Evolutionary conservation across 2,888 invertebrate species (phyloP).

Genomic region (Auanema sp.): DNA sequence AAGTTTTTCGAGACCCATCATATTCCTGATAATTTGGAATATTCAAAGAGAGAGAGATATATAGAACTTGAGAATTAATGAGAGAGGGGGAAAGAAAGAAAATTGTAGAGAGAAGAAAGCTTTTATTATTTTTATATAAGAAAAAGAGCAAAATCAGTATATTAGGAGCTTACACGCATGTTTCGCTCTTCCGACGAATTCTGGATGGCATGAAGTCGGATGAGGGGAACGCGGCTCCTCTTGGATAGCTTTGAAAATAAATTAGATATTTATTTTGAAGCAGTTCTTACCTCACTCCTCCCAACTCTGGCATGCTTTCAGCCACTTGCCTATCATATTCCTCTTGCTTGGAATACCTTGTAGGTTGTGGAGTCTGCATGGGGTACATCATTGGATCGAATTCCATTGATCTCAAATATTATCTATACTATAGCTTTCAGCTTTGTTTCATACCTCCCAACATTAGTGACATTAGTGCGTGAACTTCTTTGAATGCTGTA

Average conservation of each 20-base stretch:
- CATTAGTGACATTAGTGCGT: slow-evolving; percentile 62
- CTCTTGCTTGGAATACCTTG: slow-evolving; percentile 34
- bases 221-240: slow-evolving; percentile 44
- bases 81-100: too few species aligned
- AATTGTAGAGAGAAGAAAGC: too few species aligned
- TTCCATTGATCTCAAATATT: slow-evolving; percentile 58
- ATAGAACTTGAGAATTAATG: too few species aligned
- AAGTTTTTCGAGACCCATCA: too few species aligned
- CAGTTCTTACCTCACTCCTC: slow-evolving; percentile 1
- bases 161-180: slow-evolving; percentile 51
- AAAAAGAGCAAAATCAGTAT: too few species aligned
- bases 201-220: slow-evolving; percentile 47
- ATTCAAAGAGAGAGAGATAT: too few species aligned
- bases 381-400: slow-evolving; percentile 57
- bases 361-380: slow-evolving; percentile 46
- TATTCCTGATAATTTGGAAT: too few species aligned
- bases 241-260: too few species aligned
- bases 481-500: slow-evolving; percentile 57
- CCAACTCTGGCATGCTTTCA: slow-evolving; percentile 61
- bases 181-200: slow-evolving; percentile 59
- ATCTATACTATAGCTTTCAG: neutral
- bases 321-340: slow-evolving; percentile 48
- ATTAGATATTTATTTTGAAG: neutral
- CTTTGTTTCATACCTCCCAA: slow-evolving; percentile 55
- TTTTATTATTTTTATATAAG: too few species aligned